Evolutionary conservation across 2,797 vertebrate genomes (phyloP).

Genomic region (Lates japonicus): DNA sequence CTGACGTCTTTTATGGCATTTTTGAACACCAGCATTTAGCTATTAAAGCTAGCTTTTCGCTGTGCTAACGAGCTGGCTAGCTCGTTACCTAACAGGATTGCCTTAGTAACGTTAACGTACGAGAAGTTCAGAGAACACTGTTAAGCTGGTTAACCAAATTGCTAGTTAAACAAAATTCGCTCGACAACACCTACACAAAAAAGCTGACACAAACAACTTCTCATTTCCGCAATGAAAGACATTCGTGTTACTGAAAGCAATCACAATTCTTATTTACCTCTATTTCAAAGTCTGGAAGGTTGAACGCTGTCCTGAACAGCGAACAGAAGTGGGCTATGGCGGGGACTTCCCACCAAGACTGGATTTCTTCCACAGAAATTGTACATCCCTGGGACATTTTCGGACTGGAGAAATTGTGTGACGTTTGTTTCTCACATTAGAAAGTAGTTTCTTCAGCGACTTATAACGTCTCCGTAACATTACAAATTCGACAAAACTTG

Average conservation of each 20-base stretch:
- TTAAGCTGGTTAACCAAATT: constrained; percentile 67
- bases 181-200: constrained; percentile 29
- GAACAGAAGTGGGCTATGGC: constrained; percentile 99
- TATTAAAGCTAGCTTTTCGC: constrained; percentile 32
- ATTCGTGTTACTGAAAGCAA: fast-evolving
- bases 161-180: constrained; percentile 24
- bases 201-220: constrained; percentile 81
- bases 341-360: constrained; percentile 98
- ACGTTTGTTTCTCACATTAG: constrained; percentile 81
- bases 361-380: constrained; percentile 92
- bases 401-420: constrained; percentile 54
- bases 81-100: constrained; percentile 69
- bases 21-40: neutral
- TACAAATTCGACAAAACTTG: constrained; percentile 79
- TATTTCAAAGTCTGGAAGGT: constrained; percentile 97
- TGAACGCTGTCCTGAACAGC: constrained; percentile 96
- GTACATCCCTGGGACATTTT: constrained; percentile 90
- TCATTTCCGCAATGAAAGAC: constrained; percentile 61
- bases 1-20: neutral
- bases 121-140: constrained; percentile 68
- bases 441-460: constrained; percentile 65
- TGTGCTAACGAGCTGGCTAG: constrained; percentile 60
- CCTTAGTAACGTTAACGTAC: constrained; percentile 45
- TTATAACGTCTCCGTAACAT: constrained; percentile 50
- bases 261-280: constrained; percentile 87